Evolutionary conservation across 2,113 vertebrate genomes (phyloP).

Genomic region (Regulus satrapa): DNA sequence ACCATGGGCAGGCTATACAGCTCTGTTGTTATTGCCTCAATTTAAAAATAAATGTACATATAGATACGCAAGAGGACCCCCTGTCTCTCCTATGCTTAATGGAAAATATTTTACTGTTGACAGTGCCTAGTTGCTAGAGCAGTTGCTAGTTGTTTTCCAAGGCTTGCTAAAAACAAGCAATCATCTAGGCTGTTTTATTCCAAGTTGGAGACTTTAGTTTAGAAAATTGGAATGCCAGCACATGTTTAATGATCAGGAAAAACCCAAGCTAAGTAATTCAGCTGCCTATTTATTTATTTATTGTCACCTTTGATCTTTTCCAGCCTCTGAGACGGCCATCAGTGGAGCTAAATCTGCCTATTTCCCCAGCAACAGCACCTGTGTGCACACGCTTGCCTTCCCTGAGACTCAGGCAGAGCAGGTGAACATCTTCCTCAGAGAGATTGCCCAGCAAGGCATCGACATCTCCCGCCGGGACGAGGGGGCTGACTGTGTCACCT

Average conservation of each 20-base stretch:
- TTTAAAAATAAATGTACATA: background rate
- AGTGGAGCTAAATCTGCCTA: slow-evolving; percentile 67
- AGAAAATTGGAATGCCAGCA: accelerated
- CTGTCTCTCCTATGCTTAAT: background rate
- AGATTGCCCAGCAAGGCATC: background rate
- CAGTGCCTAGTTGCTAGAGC: background rate
- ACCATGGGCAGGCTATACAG: background rate
- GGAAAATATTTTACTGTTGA: background rate
- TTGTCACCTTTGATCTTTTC: background rate
- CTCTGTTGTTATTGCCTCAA: background rate
- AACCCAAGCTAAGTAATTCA: background rate
- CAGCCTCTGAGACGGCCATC: slow-evolving; percentile 21
- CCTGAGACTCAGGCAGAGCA: background rate
- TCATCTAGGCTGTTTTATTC: background rate
- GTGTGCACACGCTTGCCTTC: slow-evolving; percentile 43
- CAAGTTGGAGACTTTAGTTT: background rate
- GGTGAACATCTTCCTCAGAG: slow-evolving; percentile 3
- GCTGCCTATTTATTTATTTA: background rate
- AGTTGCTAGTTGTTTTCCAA: background rate
- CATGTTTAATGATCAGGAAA: background rate
- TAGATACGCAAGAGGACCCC: background rate
- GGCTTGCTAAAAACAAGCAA: background rate
- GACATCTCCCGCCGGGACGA: background rate
- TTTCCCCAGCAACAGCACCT: slow-evolving; percentile 68
- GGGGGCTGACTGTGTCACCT: slow-evolving; percentile 19